Percentiles rank a stretch among this genome's conserved stretches.
Evolutionary conservation across 1,140 invertebrate species (phyloP).

Genomic region (Cherax destructor): DNA sequence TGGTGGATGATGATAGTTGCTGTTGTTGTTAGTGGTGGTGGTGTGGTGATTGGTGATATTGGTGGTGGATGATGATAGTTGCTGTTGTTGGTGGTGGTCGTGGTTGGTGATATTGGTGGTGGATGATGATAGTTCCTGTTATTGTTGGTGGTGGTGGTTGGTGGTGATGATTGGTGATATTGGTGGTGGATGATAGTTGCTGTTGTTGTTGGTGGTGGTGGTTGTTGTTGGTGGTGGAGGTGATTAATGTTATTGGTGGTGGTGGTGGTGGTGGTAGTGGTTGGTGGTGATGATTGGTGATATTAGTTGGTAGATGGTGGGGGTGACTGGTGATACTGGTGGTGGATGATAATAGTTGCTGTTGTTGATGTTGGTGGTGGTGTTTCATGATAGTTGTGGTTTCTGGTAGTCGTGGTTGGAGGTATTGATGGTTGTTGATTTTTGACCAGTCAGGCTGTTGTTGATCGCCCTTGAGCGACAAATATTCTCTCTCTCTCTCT

Average conservation of each 20-base stretch:
- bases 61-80: not conserved
- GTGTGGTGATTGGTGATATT: not conserved
- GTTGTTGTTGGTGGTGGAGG: not conserved
- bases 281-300: not conserved
- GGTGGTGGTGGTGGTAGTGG: not conserved
- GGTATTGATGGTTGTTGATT: no score
- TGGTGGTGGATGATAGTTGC: no score
- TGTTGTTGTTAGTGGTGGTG: no score
- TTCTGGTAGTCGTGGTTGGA: no score
- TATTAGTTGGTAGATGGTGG: constrained; percentile 1
- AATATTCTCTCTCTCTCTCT: no score
- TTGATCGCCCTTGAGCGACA: no score
- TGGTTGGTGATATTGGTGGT: not conserved
- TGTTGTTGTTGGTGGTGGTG: constrained; percentile 15
- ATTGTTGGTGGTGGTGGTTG: not conserved
- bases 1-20: not conserved
- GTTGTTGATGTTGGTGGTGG: not conserved
- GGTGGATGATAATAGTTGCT: not conserved
- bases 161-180: no score
- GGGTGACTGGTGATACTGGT: not conserved
- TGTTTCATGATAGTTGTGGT: no score
- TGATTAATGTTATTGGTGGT: not conserved
- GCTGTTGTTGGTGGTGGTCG: no score
- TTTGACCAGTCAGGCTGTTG: no score
- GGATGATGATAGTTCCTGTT: not conserved